Evolutionary conservation across 2,888 invertebrate species (phyloP).

Genomic region (Octonoba sinensis): DNA sequence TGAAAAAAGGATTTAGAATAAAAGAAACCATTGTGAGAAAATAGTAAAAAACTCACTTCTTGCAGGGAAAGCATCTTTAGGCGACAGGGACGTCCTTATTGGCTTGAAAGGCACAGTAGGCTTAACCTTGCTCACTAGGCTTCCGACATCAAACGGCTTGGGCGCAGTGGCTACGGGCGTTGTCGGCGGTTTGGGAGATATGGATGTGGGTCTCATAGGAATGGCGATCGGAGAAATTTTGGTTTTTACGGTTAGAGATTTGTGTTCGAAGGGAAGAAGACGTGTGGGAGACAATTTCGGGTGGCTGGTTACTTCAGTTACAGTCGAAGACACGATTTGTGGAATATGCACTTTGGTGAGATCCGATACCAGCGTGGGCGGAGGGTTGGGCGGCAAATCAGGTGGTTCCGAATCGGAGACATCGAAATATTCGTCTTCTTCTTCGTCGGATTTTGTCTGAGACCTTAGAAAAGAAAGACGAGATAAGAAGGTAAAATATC

Average conservation of each 20-base stretch:
- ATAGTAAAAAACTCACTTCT: constrained; percentile 38
- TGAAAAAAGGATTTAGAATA: too few species aligned
- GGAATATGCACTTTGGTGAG: not conserved
- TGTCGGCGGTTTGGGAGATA: not conserved
- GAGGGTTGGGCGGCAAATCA: not conserved
- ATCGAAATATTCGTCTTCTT: constrained; percentile 51
- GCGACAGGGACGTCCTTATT: constrained; percentile 45
- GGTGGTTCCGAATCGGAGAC: constrained; percentile 44
- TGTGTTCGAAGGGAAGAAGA: not conserved
- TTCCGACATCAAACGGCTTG: constrained; percentile 20
- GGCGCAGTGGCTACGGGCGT: not conserved
- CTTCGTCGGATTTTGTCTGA: constrained; percentile 37
- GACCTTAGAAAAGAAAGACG: constrained; percentile 1
- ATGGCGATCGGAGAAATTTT: constrained; percentile 31
- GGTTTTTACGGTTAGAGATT: constrained; percentile 7
- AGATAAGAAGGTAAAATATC: too few species aligned
- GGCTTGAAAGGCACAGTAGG: constrained; percentile 64
- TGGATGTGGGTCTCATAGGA: constrained; percentile 4
- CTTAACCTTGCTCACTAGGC: constrained; percentile 44
- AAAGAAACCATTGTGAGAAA: too few species aligned
- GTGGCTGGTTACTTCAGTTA: not conserved
- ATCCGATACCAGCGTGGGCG: constrained; percentile 33
- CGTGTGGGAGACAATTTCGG: not conserved
- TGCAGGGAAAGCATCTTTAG: constrained; percentile 38
- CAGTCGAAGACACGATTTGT: not conserved